These are phyloP conservation scores for Lepisosteus osseus DNA, from an alignment of 2,113 vertebrate species.

Conservation along the genomic window DNA sequence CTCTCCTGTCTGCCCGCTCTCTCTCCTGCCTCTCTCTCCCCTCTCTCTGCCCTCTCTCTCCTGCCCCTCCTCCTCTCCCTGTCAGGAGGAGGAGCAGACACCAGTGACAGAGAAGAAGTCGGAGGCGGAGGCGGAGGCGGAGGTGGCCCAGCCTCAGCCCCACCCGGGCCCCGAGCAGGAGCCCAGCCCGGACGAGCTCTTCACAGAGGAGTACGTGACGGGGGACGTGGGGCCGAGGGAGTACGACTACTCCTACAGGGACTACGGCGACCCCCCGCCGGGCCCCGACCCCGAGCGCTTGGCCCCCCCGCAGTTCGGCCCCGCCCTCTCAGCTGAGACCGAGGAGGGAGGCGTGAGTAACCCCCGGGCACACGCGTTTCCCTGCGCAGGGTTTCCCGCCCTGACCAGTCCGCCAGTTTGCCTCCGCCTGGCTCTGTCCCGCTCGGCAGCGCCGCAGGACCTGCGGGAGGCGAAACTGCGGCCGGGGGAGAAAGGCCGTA, in stretches of 20 bases:
- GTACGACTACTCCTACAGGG: slow-evolving; percentile 83
- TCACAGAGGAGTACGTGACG: slow-evolving; percentile 70
- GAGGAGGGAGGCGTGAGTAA: slow-evolving; percentile 83
- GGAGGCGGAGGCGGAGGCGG: slow-evolving; percentile 33
- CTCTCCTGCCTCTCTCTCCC: background rate
- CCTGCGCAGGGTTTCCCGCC: no score
- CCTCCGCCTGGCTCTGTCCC: slow-evolving; percentile 12
- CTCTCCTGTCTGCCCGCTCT: no score
- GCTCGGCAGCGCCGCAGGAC: slow-evolving; percentile 26
- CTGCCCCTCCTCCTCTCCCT: background rate
- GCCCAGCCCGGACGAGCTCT: slow-evolving; percentile 44
- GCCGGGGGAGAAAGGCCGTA: background rate
- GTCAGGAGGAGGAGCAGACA: slow-evolving; percentile 44
- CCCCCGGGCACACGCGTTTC: background rate
- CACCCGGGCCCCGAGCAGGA: slow-evolving; percentile 37
- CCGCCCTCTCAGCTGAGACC: slow-evolving; percentile 78
- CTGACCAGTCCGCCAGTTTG: slow-evolving; percentile 19
- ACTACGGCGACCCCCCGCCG: slow-evolving; percentile 64
- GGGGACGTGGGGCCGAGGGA: slow-evolving; percentile 66
- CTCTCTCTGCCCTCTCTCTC: slow-evolving; percentile 16
- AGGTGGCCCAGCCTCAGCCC: slow-evolving; percentile 37
- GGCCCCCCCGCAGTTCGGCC: slow-evolving; percentile 60
- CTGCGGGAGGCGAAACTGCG: background rate
- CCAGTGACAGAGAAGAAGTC: slow-evolving; percentile 31
- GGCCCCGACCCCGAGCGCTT: slow-evolving; percentile 57